Conservation (phyloP, 1,140 invertebrate species). For the Papilio machaon region DNA sequence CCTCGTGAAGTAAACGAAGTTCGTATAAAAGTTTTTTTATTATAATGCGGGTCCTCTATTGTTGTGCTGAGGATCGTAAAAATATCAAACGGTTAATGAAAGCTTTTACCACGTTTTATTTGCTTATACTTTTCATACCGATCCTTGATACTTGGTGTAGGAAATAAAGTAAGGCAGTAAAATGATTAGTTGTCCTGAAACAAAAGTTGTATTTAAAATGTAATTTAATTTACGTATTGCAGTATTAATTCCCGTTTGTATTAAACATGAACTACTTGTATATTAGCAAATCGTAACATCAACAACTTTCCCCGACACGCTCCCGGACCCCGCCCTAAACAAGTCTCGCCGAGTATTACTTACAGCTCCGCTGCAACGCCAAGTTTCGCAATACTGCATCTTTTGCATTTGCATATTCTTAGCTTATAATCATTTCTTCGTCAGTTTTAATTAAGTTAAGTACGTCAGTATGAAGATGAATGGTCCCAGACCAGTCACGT, state of each 20-base stretch:
- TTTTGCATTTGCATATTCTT: slow-evolving; percentile 31
- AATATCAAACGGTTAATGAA: slow-evolving; percentile 33
- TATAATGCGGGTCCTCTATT: slow-evolving; percentile 35
- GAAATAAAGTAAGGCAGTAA: neutral
- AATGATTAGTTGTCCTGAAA: no score
- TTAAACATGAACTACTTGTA: slow-evolving; percentile 3
- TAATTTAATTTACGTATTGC: neutral
- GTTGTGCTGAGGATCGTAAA: slow-evolving; percentile 31
- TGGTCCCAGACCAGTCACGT: no score
- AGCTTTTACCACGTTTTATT: neutral
- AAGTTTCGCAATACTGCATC: slow-evolving; percentile 28
- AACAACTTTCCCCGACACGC: slow-evolving; percentile 33
- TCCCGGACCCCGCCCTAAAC: slow-evolving; percentile 22
- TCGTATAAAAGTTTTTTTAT: slow-evolving; percentile 32
- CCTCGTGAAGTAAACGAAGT: slow-evolving; percentile 33
- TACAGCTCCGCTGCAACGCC: slow-evolving; percentile 26
- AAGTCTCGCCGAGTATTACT: slow-evolving; percentile 30
- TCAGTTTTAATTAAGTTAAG: neutral
- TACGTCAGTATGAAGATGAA: neutral
- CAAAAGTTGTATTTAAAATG: neutral
- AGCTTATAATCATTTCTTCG: slow-evolving; percentile 7
- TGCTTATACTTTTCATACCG: neutral
- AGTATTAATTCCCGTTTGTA: neutral
- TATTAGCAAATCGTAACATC: slow-evolving; percentile 27
- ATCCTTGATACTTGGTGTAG: neutral